Percentiles rank a stretch among this genome's conserved stretches.
phyloP scores from a whole-genome alignment of 1,140 invertebrate genomes.

The Orius laevigatus region DNA sequence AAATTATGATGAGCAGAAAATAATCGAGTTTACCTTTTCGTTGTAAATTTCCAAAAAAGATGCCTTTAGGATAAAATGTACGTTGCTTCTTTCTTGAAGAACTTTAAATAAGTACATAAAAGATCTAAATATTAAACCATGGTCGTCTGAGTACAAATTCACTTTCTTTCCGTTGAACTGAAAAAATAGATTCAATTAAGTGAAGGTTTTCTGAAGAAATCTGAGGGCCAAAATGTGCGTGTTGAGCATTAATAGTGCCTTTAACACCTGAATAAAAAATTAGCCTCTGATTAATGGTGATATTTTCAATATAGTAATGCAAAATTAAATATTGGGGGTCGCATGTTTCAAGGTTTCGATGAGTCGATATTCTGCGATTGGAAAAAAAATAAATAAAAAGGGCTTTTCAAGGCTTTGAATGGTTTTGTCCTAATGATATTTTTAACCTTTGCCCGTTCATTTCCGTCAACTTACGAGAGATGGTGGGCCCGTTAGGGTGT shows the following conservation, averaged over 20 bases:
- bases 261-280: too few species aligned
- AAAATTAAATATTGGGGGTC: not conserved
- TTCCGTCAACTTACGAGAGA: conserved; percentile 42
- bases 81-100: conserved; percentile 52
- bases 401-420: too few species aligned
- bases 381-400: conserved; percentile 3
- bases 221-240: not conserved
- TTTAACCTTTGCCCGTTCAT: too few species aligned
- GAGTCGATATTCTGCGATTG: conserved; percentile 14
- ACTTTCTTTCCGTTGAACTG: conserved; percentile 44
- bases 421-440: too few species aligned
- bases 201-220: conserved; percentile 1
- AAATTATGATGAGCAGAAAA: conserved; percentile 13
- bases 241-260: not conserved
- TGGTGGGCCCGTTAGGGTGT: conserved; percentile 83
- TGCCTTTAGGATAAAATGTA: conserved; percentile 75
- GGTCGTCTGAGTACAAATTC: conserved; percentile 45
- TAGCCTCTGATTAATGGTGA: too few species aligned
- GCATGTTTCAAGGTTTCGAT: not conserved
- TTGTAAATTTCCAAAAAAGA: conserved; percentile 94
- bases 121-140: conserved; percentile 73
- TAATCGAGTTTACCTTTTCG: conserved; percentile 54
- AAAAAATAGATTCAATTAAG: conserved; percentile 20
- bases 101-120: conserved; percentile 81
- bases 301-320: not conserved